Base-by-base conservation (phyloP, 1,140 invertebrate species). In the Ceratina calcarata region DNA sequence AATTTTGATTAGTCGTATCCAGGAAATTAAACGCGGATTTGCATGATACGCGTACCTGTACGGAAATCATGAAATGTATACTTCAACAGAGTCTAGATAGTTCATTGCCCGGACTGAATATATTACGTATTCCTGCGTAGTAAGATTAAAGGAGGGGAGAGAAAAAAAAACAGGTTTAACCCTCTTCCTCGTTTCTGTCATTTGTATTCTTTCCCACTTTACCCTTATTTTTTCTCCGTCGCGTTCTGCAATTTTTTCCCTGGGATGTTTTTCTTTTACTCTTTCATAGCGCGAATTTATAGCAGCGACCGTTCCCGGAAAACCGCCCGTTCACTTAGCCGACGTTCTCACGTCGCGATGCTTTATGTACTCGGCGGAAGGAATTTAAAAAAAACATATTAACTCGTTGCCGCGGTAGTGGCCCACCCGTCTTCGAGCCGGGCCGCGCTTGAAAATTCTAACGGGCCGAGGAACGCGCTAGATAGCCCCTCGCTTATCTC, bases 1-100 rank as follows among this genome's bases (percentile, higher is more conserved):
- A 62, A 80, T 80, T 82, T 80, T 79, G 81, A 80, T 80, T 69
- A 76, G 77, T 80, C 65, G 79, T 67, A 64, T 45, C 24, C 55
- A 66, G 79, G 66, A 80, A 77, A 80, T 80, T 76, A 80, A 76
- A 77, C 73, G 73, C 13, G 57, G 27, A 20, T 45, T 22, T 49
- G 18, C 16, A 24, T 37, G 75, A 20, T 67, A 49, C 66, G 55
- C 37, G 13, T 24, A 68, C 53, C n/a, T 51, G 53, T 12, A 18
- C 37, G 12, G 4, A 2, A 24, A 16, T 10, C 24, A 2, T 73
- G 32, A 75, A 76, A 68, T 49, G 32, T 77, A 57, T 32, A 45
- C 64, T 55, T 74, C 71, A 57, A 79, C 73, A 66, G 73, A 79
- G 70, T 58, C 55, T 32, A 32, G 37, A 2, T 10, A 73, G 51